These are phyloP conservation scores for Acanthis flammea DNA, from an alignment of 2,797 vertebrate species.

Conservation along the genomic window DNA sequence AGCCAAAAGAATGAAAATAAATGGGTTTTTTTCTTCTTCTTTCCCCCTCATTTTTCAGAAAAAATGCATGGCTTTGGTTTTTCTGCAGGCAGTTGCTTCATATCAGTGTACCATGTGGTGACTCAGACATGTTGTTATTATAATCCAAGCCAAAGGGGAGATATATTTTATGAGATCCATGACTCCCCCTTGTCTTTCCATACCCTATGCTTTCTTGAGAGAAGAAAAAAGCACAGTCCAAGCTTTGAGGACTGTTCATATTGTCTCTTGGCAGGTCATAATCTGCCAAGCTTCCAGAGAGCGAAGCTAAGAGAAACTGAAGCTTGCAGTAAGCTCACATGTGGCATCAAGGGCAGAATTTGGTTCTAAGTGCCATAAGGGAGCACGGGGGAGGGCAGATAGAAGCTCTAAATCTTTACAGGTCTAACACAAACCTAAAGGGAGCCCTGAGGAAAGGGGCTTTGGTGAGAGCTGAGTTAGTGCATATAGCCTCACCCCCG, in stretches of 20 bases:
- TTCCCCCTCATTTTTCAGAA: slow-evolving; percentile 53
- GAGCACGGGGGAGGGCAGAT: neutral
- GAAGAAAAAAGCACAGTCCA: neutral
- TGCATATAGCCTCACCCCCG: neutral
- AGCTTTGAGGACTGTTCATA: neutral
- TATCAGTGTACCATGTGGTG: slow-evolving; percentile 68
- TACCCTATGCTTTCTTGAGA: neutral
- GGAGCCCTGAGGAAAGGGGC: neutral
- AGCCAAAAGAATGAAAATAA: slow-evolving; percentile 76
- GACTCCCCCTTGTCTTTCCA: slow-evolving; percentile 21
- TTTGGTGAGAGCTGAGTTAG: neutral
- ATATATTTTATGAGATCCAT: slow-evolving; percentile 47
- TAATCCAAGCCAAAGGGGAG: slow-evolving; percentile 59
- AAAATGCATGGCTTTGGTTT: slow-evolving; percentile 72
- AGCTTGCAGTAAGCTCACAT: neutral
- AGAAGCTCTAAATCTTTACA: neutral
- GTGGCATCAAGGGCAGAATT: neutral
- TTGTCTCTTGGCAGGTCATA: neutral
- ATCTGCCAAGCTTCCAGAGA: neutral
- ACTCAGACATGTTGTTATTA: slow-evolving; percentile 68
- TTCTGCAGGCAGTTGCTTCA: slow-evolving; percentile 69
- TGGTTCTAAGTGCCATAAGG: neutral
- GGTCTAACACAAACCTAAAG: neutral
- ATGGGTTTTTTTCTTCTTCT: neutral
- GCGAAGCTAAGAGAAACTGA: neutral